These are phyloP conservation scores for Pseudolycoriella hygida DNA, from an alignment of 2,888 invertebrate genomes.

Conservation along the genomic window DNA sequence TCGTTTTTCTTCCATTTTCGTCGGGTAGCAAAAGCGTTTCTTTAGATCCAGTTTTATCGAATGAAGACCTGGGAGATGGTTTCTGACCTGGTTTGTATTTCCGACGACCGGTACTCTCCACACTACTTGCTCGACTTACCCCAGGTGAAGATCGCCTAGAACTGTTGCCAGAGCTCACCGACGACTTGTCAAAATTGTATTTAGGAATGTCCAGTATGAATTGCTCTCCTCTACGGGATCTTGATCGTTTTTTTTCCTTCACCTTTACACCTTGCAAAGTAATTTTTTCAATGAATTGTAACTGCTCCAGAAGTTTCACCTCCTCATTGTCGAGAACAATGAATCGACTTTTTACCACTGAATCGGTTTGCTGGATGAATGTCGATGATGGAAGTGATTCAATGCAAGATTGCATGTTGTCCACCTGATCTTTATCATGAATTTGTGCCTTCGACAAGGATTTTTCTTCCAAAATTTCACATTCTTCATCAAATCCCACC, in stretches of 20 bases:
- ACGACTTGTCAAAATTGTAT: constrained; percentile 27
- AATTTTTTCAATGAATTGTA: constrained; percentile 29
- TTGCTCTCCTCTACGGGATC: constrained; percentile 25
- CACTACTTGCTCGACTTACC: constrained; percentile 27
- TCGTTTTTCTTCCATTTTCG: constrained; percentile 29
- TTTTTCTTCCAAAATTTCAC: constrained; percentile 41
- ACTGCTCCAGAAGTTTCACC: constrained; percentile 34
- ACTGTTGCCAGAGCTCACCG: constrained; percentile 28
- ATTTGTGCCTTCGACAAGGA: constrained; percentile 27
- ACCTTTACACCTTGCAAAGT: constrained; percentile 29
- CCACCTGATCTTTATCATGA: constrained; percentile 36
- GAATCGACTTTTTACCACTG: constrained; percentile 17
- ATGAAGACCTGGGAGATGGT: constrained; percentile 7
- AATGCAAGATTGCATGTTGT: constrained; percentile 25
- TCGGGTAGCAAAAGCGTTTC: constrained; percentile 2
- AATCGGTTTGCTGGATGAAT: not conserved
- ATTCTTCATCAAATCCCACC: constrained; percentile 55
- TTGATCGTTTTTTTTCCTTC: constrained; percentile 21
- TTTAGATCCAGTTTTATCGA: not conserved
- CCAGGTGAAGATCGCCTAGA: constrained; percentile 28
- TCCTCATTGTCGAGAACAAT: constrained; percentile 39
- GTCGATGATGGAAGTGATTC: not conserved
- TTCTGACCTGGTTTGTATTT: constrained; percentile 7
- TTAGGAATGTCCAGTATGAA: constrained; percentile 27
- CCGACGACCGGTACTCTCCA: constrained; percentile 24